phyloP scores from a whole-genome alignment of 1,140 invertebrate genomes.

The Acyrthosiphon pisum region DNA sequence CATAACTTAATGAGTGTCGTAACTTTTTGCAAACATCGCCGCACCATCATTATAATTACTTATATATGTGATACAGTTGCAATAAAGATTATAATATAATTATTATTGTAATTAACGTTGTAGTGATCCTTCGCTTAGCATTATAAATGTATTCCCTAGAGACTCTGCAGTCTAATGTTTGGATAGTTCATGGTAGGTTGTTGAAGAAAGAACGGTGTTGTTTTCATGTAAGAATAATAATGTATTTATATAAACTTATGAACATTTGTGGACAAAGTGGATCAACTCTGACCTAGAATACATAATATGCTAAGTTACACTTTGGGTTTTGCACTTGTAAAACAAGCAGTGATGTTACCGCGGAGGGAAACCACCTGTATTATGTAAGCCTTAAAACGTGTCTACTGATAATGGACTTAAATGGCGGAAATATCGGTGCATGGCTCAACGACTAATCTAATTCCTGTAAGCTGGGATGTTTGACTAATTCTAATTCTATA shows the following conservation, averaged over 20 bases:
- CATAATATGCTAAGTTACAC: too few relatives aligned
- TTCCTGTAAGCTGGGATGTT: not conserved
- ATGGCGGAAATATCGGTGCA: not conserved
- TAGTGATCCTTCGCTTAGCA: not conserved
- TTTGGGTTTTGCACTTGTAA: not conserved
- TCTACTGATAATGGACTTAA: not conserved
- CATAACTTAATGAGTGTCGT: not conserved
- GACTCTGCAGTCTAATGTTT: too few relatives aligned
- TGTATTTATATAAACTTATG: not conserved
- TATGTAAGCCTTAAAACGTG: not conserved
- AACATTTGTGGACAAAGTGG: not conserved
- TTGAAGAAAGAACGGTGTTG: not conserved
- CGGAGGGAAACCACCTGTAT: not conserved
- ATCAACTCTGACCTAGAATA: not conserved
- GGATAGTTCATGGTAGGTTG: not conserved
- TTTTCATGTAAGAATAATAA: not conserved
- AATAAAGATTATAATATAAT: too few relatives aligned
- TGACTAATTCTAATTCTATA: not conserved
- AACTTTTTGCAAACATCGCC: not conserved
- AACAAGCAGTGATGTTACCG: not conserved
- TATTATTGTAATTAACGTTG: not conserved
- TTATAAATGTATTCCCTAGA: too few relatives aligned
- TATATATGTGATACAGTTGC: not conserved
- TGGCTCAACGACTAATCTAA: not conserved
- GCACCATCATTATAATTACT: not conserved